A percentile compares a stretch with the other conserved stretches of the same genome.
Evolutionary conservation across 2,888 invertebrate genomes (phyloP).

Genomic region (Luperina testacea): DNA sequence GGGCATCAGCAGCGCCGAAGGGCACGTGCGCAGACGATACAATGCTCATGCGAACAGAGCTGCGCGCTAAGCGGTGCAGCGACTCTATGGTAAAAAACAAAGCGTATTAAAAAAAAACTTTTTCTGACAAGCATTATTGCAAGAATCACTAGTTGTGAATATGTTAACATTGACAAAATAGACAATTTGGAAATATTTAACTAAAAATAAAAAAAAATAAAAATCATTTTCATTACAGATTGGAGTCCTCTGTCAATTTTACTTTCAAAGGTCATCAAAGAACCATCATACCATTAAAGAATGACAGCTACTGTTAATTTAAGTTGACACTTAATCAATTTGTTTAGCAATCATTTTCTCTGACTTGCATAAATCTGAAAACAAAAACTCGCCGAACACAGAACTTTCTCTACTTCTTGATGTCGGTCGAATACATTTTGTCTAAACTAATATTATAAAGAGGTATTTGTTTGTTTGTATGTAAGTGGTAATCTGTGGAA

Average conservation of each 20-base stretch:
- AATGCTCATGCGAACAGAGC: conserved; percentile 73
- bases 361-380: not conserved
- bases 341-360: not conserved
- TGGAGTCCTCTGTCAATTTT: not conserved
- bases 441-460: no score
- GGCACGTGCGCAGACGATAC: conserved; percentile 66
- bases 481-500: no score
- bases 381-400: not conserved
- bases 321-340: no score
- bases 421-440: not conserved
- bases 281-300: not conserved
- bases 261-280: not conserved
- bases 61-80: conserved; percentile 66
- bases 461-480: no score
- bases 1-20: conserved; percentile 60
- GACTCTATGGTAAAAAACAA: conserved; percentile 60
- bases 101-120: not conserved
- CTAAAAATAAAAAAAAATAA: no score
- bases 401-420: not conserved
- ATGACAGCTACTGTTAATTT: not conserved
- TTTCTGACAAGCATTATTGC: not conserved
- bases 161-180: not conserved
- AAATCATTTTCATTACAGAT: no score
- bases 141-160: not conserved
- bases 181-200: not conserved